Base-by-base conservation (phyloP, 2,888 invertebrate genomes). In the Biston betularia region DNA sequence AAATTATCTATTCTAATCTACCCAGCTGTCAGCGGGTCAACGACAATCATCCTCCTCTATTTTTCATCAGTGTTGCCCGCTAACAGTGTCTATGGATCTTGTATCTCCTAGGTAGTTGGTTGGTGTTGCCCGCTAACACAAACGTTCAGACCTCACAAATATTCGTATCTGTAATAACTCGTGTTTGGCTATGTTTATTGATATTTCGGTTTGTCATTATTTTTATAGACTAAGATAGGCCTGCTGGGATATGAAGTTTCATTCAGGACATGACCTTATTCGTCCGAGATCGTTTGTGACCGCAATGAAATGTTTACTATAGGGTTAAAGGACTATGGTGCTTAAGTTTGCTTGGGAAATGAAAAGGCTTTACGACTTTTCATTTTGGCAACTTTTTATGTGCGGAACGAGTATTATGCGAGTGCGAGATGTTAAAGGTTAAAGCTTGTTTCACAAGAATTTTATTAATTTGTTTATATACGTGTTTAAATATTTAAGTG, bases 141-240 rank as follows among this genome's bases (percentile, higher is more conserved):
- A 42, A 54, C 54, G 42, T n/a, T 15, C 24, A 33, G 1, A 54
- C 24, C 12, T 33, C 10, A 34, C 6, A 12, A 35, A 45, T 56
- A 35, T 10, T 12, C 35, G 24, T 48, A 6, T 12, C 33, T 9
- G 8, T 55, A n/a, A 7, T 14, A 12, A 55, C 6, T 9, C 48
- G 8, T 48, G 14, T 14, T 58, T 58, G 11, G 49, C 63, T 59
- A 60, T 53, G 59, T 59, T 53, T 65, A 69, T 69, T 65, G 69
- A 65, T 69, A 69, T 69, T 69, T 69, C 57, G 53, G 63, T 60
- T 65, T 63, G 65, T 63, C 58, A 53, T 69, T 62, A 62, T 63
- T 69, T 69, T 69, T 69, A 69, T 65, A 63, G 49, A 38, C 64
- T 58, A 50, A 40, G 62, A 65, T 69, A 59, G 59, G 52, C 15